These are phyloP conservation scores for Cerceris rybyensis DNA, from an alignment of 2,888 invertebrate species.

Conservation along the genomic window DNA sequence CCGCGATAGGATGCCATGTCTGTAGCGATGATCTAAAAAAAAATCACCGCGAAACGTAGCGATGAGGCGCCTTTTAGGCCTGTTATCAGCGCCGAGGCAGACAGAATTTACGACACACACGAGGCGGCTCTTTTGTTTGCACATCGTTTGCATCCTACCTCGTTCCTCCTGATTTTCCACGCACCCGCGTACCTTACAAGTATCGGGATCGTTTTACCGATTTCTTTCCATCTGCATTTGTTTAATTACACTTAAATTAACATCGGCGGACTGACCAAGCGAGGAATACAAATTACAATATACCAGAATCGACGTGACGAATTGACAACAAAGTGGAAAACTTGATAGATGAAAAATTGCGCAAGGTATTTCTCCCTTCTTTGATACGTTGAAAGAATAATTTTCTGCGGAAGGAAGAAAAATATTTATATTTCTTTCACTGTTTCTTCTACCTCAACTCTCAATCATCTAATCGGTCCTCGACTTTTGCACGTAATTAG, in stretches of 20 bases:
- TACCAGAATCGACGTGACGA: not conserved
- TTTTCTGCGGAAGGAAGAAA: not conserved
- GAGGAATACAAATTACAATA: not conserved
- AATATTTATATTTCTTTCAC: no score
- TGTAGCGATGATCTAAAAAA: constrained; percentile 25
- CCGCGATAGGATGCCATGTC: not conserved
- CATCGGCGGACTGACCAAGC: not conserved
- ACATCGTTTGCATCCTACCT: constrained; percentile 60
- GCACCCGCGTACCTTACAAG: constrained; percentile 21
- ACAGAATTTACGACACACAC: constrained; percentile 62
- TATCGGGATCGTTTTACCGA: constrained; percentile 44
- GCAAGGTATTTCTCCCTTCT: not conserved
- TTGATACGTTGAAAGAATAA: not conserved
- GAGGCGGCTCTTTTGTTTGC: constrained; percentile 59
- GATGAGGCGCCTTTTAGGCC: constrained; percentile 52
- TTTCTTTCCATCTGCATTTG: constrained; percentile 11
- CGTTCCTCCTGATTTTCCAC: constrained; percentile 58
- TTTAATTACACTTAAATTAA: not conserved
- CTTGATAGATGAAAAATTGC: not conserved
- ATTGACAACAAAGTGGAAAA: not conserved
- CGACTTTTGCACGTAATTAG: no score
- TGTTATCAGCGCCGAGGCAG: constrained; percentile 59
- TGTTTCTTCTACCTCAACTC: no score
- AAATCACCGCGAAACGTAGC: constrained; percentile 54
- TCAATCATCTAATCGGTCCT: no score